Evolutionary conservation across 1,140 invertebrate genomes (phyloP), one percentile per base, ranked within the genome.

Genomic region (Paracyclopina nana): DNA sequence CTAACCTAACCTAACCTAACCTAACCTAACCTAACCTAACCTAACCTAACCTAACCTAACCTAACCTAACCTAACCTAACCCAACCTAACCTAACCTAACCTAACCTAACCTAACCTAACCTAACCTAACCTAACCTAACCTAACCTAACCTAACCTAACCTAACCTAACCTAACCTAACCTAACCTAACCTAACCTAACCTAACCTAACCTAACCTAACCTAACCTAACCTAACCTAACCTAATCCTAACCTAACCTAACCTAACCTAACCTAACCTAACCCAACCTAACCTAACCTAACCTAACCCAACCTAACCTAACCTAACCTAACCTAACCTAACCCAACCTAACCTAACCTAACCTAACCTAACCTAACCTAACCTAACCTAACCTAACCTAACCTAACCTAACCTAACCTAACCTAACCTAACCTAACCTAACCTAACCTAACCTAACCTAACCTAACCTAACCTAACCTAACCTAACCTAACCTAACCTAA

Each of bases 91-190:
- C n/a, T n/a, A n/a, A n/a, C n/a, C n/a, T n/a, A n/a, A n/a, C n/a
- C n/a, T n/a, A n/a, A n/a, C n/a, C n/a, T n/a, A n/a, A n/a, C n/a
- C n/a, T n/a, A n/a, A n/a, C n/a, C n/a, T n/a, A n/a, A n/a, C n/a
- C n/a, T n/a, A n/a, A n/a, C n/a, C 55, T 55, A 41, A 41, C 55
- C 55, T 56, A 55, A 28, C 56, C 38, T 51, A 55, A 42, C 56
- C 52, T 57, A 55, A 53, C 56, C 53, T 57, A 52, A 46, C 56
- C 56, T 57, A 54, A 55, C 52, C 56, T 46, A 55, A 52, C 42
- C 56, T 54, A 50, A 44, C 27, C 55, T 50, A 44, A 41, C 30
- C 55, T 53, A 49, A 52, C 14, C 52, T 54, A 48, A 46, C 29
- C 55, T 46, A 26, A 54, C 55, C 55, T 56, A 54, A 38, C 55